Evolutionary conservation across 2,888 invertebrate species (phyloP).

Genomic region (Coremacera marginata): DNA sequence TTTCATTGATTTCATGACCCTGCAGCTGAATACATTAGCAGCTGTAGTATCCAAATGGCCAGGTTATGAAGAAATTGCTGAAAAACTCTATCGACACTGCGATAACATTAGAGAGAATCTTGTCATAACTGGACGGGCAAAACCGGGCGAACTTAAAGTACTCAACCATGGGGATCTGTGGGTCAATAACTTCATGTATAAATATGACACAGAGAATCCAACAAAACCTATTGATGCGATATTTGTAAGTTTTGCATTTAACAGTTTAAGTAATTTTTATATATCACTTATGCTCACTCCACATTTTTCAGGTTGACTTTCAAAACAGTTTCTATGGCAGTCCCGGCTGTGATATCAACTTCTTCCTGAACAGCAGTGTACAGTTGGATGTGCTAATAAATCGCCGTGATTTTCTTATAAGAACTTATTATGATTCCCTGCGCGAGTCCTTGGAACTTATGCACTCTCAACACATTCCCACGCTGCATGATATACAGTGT

Average conservation of each 20-base stretch:
- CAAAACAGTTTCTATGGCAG: constrained; percentile 67
- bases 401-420: constrained; percentile 61
- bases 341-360: constrained; percentile 68
- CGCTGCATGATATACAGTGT: constrained; percentile 56
- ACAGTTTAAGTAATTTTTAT: not conserved
- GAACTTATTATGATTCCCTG: constrained; percentile 61
- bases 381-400: constrained; percentile 62
- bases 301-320: constrained; percentile 60
- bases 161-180: constrained; percentile 72
- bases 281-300: not conserved
- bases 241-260: constrained; percentile 63
- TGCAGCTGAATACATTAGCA: constrained; percentile 62
- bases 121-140: constrained; percentile 59
- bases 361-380: constrained; percentile 67
- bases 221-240: constrained; percentile 67
- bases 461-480: constrained; percentile 58
- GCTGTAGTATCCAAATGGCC: constrained; percentile 69
- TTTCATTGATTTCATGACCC: constrained; percentile 61
- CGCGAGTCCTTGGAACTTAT: constrained; percentile 56
- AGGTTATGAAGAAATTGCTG: constrained; percentile 68
- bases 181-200: constrained; percentile 72
- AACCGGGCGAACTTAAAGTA: constrained; percentile 67
- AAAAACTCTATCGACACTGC: constrained; percentile 66
- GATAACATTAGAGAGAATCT: constrained; percentile 63
- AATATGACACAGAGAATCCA: constrained; percentile 65